These are phyloP conservation scores for Dryadula phaetusa DNA, from an alignment of 2,888 invertebrate species.

Conservation along the genomic window DNA sequence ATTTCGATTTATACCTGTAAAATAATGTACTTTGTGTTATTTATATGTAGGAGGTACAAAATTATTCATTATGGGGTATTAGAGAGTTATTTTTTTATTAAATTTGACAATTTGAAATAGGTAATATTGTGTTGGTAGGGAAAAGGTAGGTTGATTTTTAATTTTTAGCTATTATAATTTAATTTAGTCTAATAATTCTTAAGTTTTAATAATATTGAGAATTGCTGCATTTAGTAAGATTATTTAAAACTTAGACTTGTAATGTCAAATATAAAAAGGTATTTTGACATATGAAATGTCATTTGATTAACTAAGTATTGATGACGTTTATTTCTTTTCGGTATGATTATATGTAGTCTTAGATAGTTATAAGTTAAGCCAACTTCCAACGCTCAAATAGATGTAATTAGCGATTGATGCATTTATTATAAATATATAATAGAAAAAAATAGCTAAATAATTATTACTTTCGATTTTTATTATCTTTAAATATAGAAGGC, in stretches of 20 bases:
- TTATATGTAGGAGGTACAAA: not conserved
- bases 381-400: constrained; percentile 38
- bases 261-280: not conserved
- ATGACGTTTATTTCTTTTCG: not conserved
- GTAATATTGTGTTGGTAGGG: not conserved
- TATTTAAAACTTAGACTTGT: not conserved
- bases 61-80: not conserved
- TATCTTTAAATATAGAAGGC: not conserved
- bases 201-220: constrained; percentile 2
- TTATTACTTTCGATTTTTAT: not conserved
- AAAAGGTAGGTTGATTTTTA: too few relatives aligned
- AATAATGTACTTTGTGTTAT: constrained; percentile 28
- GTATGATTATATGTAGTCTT: not conserved
- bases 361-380: constrained; percentile 30
- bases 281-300: too few relatives aligned
- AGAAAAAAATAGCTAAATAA: constrained; percentile 6
- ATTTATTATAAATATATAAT: constrained; percentile 35
- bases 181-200: not conserved
- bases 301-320: not conserved
- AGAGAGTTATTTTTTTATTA: not conserved
- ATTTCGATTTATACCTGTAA: constrained; percentile 81
- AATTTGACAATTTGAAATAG: too few relatives aligned
- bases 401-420: constrained; percentile 30
- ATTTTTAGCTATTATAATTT: not conserved
- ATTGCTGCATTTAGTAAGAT: constrained; percentile 39